Conservation (phyloP, 2,113 vertebrate genomes). For the Oreotragus oreotragus region DNA sequence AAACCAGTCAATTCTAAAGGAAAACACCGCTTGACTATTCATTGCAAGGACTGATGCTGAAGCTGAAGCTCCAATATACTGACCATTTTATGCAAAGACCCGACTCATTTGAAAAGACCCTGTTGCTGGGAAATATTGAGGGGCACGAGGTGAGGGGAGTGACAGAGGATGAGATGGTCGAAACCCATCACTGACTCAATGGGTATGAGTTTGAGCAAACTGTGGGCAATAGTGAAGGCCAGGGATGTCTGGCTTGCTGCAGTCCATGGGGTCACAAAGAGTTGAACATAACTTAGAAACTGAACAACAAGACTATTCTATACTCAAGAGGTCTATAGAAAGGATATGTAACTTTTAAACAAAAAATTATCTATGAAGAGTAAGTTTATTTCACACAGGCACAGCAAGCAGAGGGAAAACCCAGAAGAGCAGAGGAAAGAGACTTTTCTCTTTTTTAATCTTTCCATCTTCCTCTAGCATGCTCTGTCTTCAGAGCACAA, state of each 20-base stretch:
- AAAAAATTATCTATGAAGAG: neutral
- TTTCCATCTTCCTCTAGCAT: neutral
- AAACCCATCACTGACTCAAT: neutral
- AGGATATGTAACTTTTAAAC: neutral
- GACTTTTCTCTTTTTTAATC: neutral
- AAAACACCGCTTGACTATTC: neutral
- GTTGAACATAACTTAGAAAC: neutral
- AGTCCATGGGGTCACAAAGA: neutral
- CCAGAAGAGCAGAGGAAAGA: neutral
- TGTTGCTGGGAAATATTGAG: neutral
- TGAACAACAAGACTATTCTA: neutral
- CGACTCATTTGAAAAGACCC: neutral
- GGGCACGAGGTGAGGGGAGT: neutral
- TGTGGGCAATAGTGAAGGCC: accelerated
- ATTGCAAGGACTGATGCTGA: neutral
- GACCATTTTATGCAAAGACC: neutral
- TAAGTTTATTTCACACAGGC: neutral
- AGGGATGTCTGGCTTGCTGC: neutral
- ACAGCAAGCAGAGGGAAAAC: neutral
- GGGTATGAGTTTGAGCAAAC: neutral
- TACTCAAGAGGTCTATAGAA: neutral
- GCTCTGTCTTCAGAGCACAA: neutral
- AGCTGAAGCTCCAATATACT: neutral
- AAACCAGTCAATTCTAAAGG: neutral
- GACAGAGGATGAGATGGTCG: neutral